A percentile compares a stretch with the other conserved stretches of the same genome.
Evolutionary conservation across 2,113 vertebrate species (phyloP).

Genomic region (Silurus asotus): DNA sequence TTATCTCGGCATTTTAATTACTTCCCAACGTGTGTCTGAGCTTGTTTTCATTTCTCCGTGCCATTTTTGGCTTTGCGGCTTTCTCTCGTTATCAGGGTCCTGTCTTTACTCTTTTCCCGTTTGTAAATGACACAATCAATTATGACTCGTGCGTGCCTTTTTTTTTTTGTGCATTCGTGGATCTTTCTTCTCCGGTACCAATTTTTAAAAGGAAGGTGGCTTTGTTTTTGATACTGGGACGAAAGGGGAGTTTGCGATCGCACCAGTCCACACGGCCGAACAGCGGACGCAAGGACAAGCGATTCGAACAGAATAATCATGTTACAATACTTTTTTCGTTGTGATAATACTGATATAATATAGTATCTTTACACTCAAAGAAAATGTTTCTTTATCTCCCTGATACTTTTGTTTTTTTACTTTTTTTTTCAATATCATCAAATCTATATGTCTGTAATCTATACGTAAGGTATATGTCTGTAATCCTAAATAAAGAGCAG

Average conservation of each 20-base stretch:
- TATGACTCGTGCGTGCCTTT: constrained; percentile 27
- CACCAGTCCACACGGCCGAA: constrained; percentile 18
- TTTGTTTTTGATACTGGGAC: constrained; percentile 50
- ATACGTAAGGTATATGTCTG: too few relatives aligned
- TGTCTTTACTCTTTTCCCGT: constrained; percentile 52
- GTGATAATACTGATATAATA: neutral
- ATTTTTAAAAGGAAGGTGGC: constrained; percentile 32
- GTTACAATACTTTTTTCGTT: neutral
- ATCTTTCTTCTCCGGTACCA: constrained; percentile 32
- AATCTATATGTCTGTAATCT: too few relatives aligned
- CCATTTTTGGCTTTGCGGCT: constrained; percentile 50
- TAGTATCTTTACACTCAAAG: neutral
- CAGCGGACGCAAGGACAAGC: neutral
- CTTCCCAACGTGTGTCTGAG: constrained; percentile 53
- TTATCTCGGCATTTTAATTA: constrained; percentile 57
- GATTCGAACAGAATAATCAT: neutral
- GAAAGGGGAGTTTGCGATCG: constrained; percentile 40
- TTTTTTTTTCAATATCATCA: too few relatives aligned
- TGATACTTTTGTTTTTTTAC: neutral
- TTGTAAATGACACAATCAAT: constrained; percentile 58
- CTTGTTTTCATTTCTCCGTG: constrained; percentile 55
- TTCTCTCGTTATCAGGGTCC: constrained; percentile 45
- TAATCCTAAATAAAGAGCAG: too few relatives aligned
- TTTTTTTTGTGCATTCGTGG: constrained; percentile 37
- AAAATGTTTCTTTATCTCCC: neutral